phyloP scores from a whole-genome alignment of 2,797 vertebrate genomes.

The Anolis apletophallus region DNA sequence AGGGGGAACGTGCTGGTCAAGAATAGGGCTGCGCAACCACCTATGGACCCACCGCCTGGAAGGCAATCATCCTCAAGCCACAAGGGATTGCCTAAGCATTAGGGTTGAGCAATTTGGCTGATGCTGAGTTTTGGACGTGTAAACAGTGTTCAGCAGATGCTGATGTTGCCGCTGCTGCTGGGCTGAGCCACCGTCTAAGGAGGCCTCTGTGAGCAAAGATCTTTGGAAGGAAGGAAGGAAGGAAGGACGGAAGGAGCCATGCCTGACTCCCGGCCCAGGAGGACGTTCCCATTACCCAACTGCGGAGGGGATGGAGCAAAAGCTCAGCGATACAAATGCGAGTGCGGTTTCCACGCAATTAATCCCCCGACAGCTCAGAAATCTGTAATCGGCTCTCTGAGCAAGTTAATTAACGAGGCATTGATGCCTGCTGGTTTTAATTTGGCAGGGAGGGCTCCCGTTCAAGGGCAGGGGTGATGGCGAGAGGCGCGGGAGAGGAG shows the following conservation, averaged over 20 bases:
- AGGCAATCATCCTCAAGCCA: no score
- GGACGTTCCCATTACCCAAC: slow-evolving; percentile 26
- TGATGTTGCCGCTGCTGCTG: no score
- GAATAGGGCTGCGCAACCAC: no score
- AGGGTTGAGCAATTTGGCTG: no score
- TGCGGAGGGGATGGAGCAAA: slow-evolving; percentile 45
- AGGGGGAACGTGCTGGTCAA: no score
- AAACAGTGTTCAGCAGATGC: slow-evolving; percentile 61
- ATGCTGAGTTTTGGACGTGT: slow-evolving; percentile 55
- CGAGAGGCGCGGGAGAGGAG: neutral
- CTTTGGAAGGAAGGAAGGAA: slow-evolving; percentile 28
- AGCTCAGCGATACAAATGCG: neutral
- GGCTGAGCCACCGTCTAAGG: slow-evolving; percentile 55
- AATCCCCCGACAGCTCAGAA: slow-evolving; percentile 26
- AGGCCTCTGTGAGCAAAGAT: slow-evolving; percentile 48
- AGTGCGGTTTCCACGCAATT: neutral
- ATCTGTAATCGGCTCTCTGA: slow-evolving; percentile 48
- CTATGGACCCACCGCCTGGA: no score
- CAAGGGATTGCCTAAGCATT: no score
- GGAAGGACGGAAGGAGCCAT: slow-evolving; percentile 36
- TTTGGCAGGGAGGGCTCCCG: neutral
- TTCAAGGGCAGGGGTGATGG: no score
- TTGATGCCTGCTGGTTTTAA: slow-evolving; percentile 5
- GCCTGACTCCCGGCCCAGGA: slow-evolving; percentile 31
- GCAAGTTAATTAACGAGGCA: slow-evolving; percentile 52